Conservation (phyloP, 2,797 vertebrate genomes). For the Chelon labrosus region DNA sequence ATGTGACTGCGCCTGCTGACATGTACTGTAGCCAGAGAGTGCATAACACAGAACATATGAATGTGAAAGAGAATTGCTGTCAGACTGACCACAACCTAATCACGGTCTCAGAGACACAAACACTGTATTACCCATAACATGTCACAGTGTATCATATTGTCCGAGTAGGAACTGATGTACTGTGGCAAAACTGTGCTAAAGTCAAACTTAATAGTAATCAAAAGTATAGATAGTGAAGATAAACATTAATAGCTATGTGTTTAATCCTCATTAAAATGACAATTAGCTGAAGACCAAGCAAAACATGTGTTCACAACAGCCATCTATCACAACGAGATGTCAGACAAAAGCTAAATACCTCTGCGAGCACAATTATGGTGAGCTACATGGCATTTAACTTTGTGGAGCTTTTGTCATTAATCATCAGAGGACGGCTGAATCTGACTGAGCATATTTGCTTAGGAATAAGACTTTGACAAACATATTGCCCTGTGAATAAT, state of each 20-base stretch:
- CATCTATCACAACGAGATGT: conserved; percentile 39
- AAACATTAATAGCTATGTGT: not conserved
- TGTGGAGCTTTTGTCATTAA: conserved; percentile 54
- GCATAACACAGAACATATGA: conserved; percentile 39
- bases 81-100: conserved; percentile 18
- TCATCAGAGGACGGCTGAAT: conserved; percentile 44
- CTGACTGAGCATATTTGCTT: conserved; percentile 60
- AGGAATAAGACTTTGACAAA: conserved; percentile 61
- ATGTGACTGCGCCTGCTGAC: conserved; percentile 67
- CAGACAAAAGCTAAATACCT: conserved; percentile 22
- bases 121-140: conserved; percentile 17
- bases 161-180: not conserved
- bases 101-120: conserved; percentile 23
- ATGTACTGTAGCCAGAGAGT: conserved; percentile 26
- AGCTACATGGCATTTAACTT: conserved; percentile 48
- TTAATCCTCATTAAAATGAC: conserved; percentile 24
- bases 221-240: too few species aligned
- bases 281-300: not conserved
- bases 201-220: conserved; percentile 8
- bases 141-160: conserved; percentile 7
- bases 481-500: conserved; percentile 58
- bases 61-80: conserved; percentile 22
- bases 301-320: conserved; percentile 19
- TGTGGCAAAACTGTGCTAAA: not conserved
- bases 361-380: conserved; percentile 27